These are phyloP conservation scores for Thelaira solivaga DNA, from an alignment of 2,888 invertebrate species.

Conservation along the genomic window DNA sequence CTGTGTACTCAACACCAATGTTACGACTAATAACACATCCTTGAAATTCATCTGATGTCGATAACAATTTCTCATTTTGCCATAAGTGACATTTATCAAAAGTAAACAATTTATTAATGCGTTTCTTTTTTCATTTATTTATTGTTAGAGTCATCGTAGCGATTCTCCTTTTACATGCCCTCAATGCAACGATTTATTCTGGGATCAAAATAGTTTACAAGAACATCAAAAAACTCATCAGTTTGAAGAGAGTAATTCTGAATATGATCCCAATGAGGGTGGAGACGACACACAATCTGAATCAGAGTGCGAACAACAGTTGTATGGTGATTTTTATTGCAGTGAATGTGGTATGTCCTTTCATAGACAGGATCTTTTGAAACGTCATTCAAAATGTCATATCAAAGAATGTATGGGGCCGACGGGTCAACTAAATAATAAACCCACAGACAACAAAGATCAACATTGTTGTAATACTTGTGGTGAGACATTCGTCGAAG, in stretches of 20 bases:
- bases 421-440: background rate
- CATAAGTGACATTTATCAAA: too few species aligned
- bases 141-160: slow-evolving; percentile 86
- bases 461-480: slow-evolving; percentile 87
- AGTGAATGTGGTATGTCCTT: slow-evolving; percentile 88
- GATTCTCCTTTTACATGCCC: slow-evolving; percentile 89
- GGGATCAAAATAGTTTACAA: slow-evolving; percentile 81
- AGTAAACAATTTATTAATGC: too few species aligned
- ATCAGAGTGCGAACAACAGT: slow-evolving; percentile 80
- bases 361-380: slow-evolving; percentile 85
- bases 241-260: slow-evolving; percentile 77
- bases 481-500: slow-evolving; percentile 87
- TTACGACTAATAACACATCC: slow-evolving; percentile 64
- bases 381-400: slow-evolving; percentile 82
- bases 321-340: slow-evolving; percentile 82
- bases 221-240: slow-evolving; percentile 82
- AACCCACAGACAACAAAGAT: slow-evolving; percentile 69
- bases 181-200: slow-evolving; percentile 89
- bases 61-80: background rate
- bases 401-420: slow-evolving; percentile 64
- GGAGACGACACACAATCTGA: slow-evolving; percentile 77
- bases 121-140: background rate
- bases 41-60: slow-evolving; percentile 56
- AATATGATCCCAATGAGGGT: slow-evolving; percentile 75
- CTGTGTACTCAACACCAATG: slow-evolving; percentile 63